These are phyloP conservation scores for Cyprinodon brontotheroides DNA, from an alignment of 2,113 vertebrate genomes.

Conservation along the genomic window DNA sequence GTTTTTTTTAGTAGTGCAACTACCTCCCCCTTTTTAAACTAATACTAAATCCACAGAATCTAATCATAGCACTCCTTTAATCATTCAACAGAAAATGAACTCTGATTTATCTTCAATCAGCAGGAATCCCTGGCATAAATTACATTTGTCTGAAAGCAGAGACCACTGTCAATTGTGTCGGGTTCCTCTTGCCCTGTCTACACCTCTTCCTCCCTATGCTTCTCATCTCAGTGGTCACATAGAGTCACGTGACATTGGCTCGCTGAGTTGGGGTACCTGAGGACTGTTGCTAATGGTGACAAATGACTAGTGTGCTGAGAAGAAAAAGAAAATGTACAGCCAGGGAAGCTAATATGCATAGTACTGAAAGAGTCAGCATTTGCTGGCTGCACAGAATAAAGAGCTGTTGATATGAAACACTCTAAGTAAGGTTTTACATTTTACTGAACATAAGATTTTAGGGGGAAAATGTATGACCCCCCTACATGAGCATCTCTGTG, in stretches of 20 bases:
- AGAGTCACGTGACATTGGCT: conserved; percentile 57
- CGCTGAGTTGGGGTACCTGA: conserved; percentile 56
- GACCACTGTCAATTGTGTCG: conserved; percentile 4
- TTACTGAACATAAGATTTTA: background rate
- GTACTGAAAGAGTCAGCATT: conserved; percentile 32
- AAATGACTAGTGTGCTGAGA: conserved; percentile 59
- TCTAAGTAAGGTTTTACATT: background rate
- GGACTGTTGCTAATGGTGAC: conserved; percentile 79
- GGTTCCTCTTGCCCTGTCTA: background rate
- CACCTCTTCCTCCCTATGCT: conserved; percentile 9
- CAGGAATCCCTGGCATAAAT: conserved; percentile 29
- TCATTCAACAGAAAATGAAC: conserved; percentile 38
- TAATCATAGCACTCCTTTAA: conserved; percentile 33
- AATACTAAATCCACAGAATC: conserved; percentile 46
- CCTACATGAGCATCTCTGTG: too few relatives aligned
- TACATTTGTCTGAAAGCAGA: conserved; percentile 19
- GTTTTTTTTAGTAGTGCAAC: background rate
- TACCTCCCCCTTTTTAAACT: conserved; percentile 15
- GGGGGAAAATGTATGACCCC: too few relatives aligned
- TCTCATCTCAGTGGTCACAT: conserved; percentile 33
- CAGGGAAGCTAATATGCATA: conserved; percentile 28
- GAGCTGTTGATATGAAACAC: background rate
- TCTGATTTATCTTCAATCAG: conserved; percentile 42
- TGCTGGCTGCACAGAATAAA: conserved; percentile 12
- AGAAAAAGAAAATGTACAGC: conserved; percentile 18